Percentiles rank a stretch among this genome's conserved stretches.
phyloP scores from a whole-genome alignment of 2,113 vertebrate genomes.

The Amphiprion percula region DNA sequence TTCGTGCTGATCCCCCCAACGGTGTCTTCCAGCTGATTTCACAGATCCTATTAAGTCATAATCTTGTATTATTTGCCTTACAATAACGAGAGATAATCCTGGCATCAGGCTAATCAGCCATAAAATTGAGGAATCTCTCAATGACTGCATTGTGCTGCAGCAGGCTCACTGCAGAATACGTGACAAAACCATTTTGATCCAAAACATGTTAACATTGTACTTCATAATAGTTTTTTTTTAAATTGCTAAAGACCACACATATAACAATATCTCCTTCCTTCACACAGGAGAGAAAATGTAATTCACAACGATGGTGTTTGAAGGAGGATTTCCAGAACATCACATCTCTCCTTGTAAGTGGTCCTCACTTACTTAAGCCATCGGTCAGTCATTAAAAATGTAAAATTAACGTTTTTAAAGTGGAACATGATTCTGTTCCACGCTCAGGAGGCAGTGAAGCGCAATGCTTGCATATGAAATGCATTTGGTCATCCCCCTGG shows the following conservation, averaged over 20 bases:
- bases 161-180: conserved; percentile 10
- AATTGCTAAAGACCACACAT: neutral
- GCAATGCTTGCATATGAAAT: conserved; percentile 85
- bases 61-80: conserved; percentile 79
- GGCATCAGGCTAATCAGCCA: conserved; percentile 66
- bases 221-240: neutral
- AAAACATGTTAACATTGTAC: neutral
- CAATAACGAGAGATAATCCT: conserved; percentile 80
- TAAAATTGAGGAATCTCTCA: conserved; percentile 69
- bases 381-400: conserved; percentile 82
- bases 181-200: neutral
- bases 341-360: conserved; percentile 63
- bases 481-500: conserved; percentile 87
- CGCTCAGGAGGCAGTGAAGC: conserved; percentile 83
- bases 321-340: conserved; percentile 56
- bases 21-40: conserved; percentile 76
- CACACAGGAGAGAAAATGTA: conserved; percentile 23
- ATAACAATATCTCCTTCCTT: neutral
- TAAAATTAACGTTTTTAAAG: conserved; percentile 84
- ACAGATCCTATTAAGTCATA: conserved; percentile 79
- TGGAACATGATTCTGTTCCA: conserved; percentile 76
- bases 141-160: conserved; percentile 45
- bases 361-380: conserved; percentile 72
- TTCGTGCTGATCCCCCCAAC: conserved; percentile 5
- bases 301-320: conserved; percentile 24